Evolutionary conservation across 1,140 invertebrate genomes (phyloP).

Genomic region (Sogatella furcifera): DNA sequence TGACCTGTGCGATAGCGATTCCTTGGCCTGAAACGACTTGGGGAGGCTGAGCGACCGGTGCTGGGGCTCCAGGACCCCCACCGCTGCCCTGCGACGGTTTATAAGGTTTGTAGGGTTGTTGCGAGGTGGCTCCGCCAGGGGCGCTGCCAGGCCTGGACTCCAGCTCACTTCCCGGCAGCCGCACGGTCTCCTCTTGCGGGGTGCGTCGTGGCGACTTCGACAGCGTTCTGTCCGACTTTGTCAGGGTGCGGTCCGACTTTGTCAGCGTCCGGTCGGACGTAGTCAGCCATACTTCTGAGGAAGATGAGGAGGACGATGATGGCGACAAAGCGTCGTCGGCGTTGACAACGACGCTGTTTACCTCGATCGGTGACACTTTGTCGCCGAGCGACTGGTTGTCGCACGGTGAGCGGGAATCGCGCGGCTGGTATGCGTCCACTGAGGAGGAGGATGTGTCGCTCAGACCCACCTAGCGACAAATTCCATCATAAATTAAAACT

Average conservation of each 20-base stretch:
- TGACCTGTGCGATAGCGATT: constrained; percentile 8
- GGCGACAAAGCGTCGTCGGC: constrained; percentile 18
- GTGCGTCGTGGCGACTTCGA: constrained; percentile 5
- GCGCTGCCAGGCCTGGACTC: constrained; percentile 39
- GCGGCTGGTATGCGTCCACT: constrained; percentile 5
- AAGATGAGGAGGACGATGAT: constrained; percentile 39
- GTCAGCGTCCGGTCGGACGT: constrained; percentile 39
- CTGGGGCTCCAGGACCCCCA: constrained; percentile 34
- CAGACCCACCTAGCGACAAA: constrained; percentile 2
- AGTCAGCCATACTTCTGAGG: constrained; percentile 43
- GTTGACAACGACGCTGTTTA: constrained; percentile 29
- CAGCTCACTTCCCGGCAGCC: background rate
- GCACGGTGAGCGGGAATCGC: constrained; percentile 5
- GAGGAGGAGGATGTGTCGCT: constrained; percentile 11
- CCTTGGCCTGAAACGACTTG: constrained; percentile 40
- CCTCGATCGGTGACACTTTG: constrained; percentile 34
- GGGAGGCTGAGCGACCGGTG: constrained; percentile 49
- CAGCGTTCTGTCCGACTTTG: constrained; percentile 20
- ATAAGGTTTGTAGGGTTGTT: constrained; percentile 21
- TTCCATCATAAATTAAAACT: too few species aligned
- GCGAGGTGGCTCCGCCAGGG: constrained; percentile 25
- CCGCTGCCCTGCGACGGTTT: constrained; percentile 21
- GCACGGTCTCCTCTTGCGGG: constrained; percentile 10
- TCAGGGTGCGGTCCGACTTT: constrained; percentile 25
- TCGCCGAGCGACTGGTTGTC: constrained; percentile 18